Evolutionary conservation across 2,888 invertebrate species (phyloP).

Genomic region (Dromius quadrimaculatus): DNA sequence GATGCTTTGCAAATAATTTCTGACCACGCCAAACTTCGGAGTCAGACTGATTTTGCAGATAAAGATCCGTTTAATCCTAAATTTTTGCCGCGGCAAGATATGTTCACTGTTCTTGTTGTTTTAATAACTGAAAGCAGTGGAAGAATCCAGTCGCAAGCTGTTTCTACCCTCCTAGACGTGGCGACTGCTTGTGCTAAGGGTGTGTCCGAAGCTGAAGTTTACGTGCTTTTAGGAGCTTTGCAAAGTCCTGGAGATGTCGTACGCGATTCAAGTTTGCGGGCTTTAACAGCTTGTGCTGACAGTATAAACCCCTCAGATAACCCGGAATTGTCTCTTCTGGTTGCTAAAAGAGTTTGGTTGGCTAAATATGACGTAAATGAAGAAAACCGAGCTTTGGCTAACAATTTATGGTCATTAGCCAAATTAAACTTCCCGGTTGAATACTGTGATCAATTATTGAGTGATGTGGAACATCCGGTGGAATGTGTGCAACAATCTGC

Average conservation of each 20-base stretch:
- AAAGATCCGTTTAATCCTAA: conserved; percentile 77
- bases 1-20: conserved; percentile 76
- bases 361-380: conserved; percentile 84
- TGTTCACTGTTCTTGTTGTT: conserved; percentile 83
- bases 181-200: conserved; percentile 79
- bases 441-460: conserved; percentile 72
- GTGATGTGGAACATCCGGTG: conserved; percentile 83
- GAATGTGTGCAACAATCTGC: conserved; percentile 87
- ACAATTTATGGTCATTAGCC: conserved; percentile 73
- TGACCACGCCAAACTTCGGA: conserved; percentile 78
- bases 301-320: conserved; percentile 75
- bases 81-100: conserved; percentile 83
- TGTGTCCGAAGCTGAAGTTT: conserved; percentile 80
- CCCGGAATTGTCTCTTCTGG: conserved; percentile 71
- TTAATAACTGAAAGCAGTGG: conserved; percentile 79
- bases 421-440: conserved; percentile 68
- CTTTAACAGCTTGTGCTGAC: conserved; percentile 74
- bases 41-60: conserved; percentile 63
- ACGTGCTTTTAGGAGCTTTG: conserved; percentile 80
- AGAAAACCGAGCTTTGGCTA: conserved; percentile 77
- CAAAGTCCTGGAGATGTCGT: conserved; percentile 79
- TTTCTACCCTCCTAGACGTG: conserved; percentile 83
- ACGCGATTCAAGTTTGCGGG: conserved; percentile 83
- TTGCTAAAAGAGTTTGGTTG: conserved; percentile 84
- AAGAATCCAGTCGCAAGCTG: conserved; percentile 82